Percentiles rank a stretch among this genome's conserved stretches.
Evolutionary conservation across 2,888 invertebrate genomes (phyloP).

Genomic region (Diploptera punctata): DNA sequence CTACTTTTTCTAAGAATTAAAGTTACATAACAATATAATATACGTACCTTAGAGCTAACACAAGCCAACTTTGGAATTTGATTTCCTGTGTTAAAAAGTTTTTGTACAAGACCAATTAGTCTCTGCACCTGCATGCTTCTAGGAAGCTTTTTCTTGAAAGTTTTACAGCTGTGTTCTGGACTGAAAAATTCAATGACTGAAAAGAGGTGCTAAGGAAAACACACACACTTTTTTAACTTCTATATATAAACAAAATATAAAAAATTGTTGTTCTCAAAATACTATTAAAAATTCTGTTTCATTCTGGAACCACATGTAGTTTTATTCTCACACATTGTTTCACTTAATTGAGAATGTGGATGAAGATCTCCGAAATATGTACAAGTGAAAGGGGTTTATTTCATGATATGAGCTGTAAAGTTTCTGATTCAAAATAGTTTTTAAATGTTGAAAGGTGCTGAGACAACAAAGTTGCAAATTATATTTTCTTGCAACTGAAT

Average conservation of each 20-base stretch:
- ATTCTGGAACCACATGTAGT: neutral
- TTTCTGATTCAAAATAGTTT: too few species aligned
- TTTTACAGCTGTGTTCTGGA: slow-evolving; percentile 60
- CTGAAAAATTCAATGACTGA: slow-evolving; percentile 62
- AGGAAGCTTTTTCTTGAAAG: slow-evolving; percentile 72
- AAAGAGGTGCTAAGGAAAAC: slow-evolving; percentile 22
- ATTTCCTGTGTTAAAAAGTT: slow-evolving; percentile 68
- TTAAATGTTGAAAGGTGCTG: too few species aligned
- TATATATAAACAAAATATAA: neutral
- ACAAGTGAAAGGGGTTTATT: neutral
- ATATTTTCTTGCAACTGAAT: too few species aligned
- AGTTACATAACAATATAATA: too few species aligned
- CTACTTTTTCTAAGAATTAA: too few species aligned
- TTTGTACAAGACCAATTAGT: slow-evolving; percentile 78
- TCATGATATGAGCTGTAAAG: too few species aligned
- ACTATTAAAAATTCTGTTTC: neutral
- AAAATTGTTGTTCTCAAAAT: neutral
- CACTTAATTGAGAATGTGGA: neutral
- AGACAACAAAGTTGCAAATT: too few species aligned
- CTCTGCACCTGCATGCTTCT: slow-evolving; percentile 83
- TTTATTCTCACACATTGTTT: neutral
- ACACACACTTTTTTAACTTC: neutral
- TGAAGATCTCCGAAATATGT: neutral
- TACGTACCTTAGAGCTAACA: slow-evolving; percentile 55
- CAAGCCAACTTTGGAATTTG: slow-evolving; percentile 56